Conservation (phyloP, 2,113 vertebrate genomes). For the Chionomys nivalis region DNA sequence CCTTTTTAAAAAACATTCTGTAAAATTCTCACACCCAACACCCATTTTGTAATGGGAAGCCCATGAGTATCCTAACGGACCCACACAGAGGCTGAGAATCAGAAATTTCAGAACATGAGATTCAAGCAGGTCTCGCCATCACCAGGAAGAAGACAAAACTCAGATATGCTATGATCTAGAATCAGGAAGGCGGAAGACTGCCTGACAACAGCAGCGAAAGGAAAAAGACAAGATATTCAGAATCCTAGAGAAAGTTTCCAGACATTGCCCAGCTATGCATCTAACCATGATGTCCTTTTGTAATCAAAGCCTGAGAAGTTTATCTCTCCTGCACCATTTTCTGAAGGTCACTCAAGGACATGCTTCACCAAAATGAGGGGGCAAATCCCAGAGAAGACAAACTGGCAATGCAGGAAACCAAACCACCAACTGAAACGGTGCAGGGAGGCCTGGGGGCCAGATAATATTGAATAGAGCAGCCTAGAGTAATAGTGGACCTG, state of each 20-base stretch:
- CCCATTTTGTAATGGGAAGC: not conserved
- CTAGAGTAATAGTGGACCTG: rapidly evolving
- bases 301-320: not conserved
- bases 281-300: not conserved
- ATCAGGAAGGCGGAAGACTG: not conserved
- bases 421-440: not conserved
- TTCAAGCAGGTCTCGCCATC: not conserved
- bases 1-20: not conserved
- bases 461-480: not conserved
- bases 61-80: not conserved
- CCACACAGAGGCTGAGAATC: not conserved
- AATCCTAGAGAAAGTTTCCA: not conserved
- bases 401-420: not conserved
- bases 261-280: not conserved
- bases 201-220: not conserved
- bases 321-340: not conserved
- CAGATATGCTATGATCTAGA: not conserved
- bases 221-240: not conserved
- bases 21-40: not conserved
- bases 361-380: not conserved
- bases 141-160: not conserved
- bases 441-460: rapidly evolving
- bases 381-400: not conserved
- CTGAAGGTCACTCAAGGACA: not conserved
- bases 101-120: not conserved